Conservation (phyloP, 1,140 invertebrate genomes). For the Ruditapes philippinarum region DNA sequence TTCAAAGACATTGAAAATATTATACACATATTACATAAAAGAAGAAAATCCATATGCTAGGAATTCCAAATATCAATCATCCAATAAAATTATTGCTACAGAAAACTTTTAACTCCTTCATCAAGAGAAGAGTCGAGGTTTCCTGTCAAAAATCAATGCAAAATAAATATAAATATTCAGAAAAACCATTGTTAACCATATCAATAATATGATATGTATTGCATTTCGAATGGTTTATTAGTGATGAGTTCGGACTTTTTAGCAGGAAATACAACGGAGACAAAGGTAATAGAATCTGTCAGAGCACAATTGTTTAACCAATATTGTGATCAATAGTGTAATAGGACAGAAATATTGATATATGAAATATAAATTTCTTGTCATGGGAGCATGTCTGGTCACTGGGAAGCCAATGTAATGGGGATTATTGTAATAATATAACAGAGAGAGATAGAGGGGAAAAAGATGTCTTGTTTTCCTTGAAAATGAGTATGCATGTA, state of each 20-base stretch:
- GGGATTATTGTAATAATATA: too few species aligned
- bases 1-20: too few species aligned
- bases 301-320: conserved; percentile 35
- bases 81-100: too few species aligned
- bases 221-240: background rate
- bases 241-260: background rate
- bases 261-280: background rate
- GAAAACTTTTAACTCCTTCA: too few species aligned
- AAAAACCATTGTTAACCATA: background rate
- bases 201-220: background rate
- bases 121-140: too few species aligned
- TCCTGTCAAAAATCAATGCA: background rate
- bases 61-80: too few species aligned
- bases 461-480: too few species aligned
- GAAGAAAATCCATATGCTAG: too few species aligned
- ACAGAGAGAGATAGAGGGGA: too few species aligned
- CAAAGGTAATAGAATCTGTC: conserved; percentile 7
- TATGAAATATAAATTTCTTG: background rate
- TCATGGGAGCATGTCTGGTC: background rate
- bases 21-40: too few species aligned
- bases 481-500: too few species aligned
- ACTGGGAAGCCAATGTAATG: too few species aligned
- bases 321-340: conserved; percentile 30
- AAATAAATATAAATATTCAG: background rate
- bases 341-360: conserved; percentile 36